Base-by-base conservation (phyloP, 2,113 vertebrate species). In the Cynocephalus volans region DNA sequence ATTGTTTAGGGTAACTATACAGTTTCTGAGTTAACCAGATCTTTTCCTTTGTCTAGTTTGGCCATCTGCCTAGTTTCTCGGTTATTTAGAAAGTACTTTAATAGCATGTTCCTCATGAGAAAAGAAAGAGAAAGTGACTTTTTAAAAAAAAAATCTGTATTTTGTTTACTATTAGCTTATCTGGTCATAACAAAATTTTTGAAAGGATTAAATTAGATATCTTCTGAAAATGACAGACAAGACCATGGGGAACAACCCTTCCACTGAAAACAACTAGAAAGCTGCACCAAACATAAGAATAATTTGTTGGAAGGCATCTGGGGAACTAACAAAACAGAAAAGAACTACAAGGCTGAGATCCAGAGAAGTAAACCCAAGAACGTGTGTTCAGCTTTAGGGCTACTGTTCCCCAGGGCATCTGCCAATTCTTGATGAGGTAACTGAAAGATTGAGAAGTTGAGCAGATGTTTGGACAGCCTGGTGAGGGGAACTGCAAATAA, bases 81-180 rank as follows among this genome's bases (percentile, higher is more conserved):
- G 93, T 89, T 94, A 85, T 82, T 95, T 58, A 89, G 48, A 85
- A 94, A 95, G 41, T 41, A 33, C 56, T 84, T 79, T 81, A 86
- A 76, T 33, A 62, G 60, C 54, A 82, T 82, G 52, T 83, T 75
- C 45, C 54, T 69, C 80, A 52, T 75, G 52, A 90, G n/a, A 77
- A 64, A 97, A 96, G 87, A 77, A 90, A 95, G 21, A 93, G 77
- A 93, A 91, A 93, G 48, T 48, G 56, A 72, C 19, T 58, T 85
- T 72, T 45, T 17, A 83, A 21, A 76, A 58, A 83, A 90, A 60
- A 54, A 60, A 8, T 19, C n/a, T 77, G 8, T 60, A 54, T 90
- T 83, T 86, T 91, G 41, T 83, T 95, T 81, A 21, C 48, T 58
- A 3, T n/a, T 58, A 33, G 23, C 26, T 93, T 85, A 94, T 76